phyloP scores from a whole-genome alignment of 2,797 vertebrate species.

The Microctenopoma stevenorrisi region DNA sequence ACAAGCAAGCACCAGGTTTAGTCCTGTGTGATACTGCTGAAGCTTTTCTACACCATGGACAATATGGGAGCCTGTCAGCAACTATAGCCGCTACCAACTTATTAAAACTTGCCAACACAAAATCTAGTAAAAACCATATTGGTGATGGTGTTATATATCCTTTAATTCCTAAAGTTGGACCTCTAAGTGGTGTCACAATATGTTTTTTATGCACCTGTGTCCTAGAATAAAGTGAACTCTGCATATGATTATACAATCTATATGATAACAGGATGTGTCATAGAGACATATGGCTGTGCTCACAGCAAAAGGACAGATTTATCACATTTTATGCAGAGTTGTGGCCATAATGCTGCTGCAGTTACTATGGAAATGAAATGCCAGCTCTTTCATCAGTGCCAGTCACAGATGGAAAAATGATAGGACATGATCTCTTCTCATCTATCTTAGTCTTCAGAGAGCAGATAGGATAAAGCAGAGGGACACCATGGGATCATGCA shows the following conservation, averaged over 20 bases:
- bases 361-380: conserved; percentile 72
- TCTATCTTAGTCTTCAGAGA: conserved; percentile 45
- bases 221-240: conserved; percentile 8
- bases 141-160: not conserved
- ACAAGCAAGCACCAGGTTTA: conserved; percentile 3
- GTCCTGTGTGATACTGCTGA: not conserved
- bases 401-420: conserved; percentile 65
- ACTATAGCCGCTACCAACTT: not conserved
- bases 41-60: not conserved
- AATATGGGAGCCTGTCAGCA: conserved; percentile 1
- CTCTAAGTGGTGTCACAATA: conserved; percentile 14
- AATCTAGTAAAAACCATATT: not conserved
- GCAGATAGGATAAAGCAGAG: conserved; percentile 12
- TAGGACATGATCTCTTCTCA: conserved; percentile 61
- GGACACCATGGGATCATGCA: conserved; percentile 6
- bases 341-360: conserved; percentile 61
- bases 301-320: conserved; percentile 42
- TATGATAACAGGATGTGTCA: conserved; percentile 29
- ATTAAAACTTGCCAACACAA: not conserved
- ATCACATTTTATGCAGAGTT: conserved; percentile 64
- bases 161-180: not conserved
- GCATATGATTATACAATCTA: conserved; percentile 32
- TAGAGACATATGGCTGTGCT: conserved; percentile 34
- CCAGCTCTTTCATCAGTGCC: conserved; percentile 55
- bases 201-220: conserved; percentile 13